A percentile compares a stretch with the other conserved stretches of the same genome.
Conservation (phyloP, 1,140 invertebrate genomes). For the Drosophila ironensis region DNA sequence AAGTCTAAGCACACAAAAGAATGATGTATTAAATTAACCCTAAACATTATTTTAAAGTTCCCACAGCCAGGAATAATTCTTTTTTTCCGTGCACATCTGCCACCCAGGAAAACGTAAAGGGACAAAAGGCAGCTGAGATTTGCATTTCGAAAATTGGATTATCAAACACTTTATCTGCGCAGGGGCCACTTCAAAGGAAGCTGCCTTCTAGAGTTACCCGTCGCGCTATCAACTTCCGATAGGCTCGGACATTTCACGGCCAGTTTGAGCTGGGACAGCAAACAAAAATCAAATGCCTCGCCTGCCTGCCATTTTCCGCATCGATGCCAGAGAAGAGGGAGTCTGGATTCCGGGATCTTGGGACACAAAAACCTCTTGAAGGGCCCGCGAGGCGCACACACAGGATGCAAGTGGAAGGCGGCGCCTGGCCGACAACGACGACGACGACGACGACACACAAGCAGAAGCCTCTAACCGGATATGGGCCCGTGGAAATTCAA, state of each 20-base stretch:
- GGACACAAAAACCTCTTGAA: slow-evolving; percentile 41
- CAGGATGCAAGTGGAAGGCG: slow-evolving; percentile 61
- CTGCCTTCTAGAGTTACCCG: slow-evolving; percentile 53
- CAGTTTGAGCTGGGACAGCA: slow-evolving; percentile 62
- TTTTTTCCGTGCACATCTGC: background rate
- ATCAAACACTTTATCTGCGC: slow-evolving; percentile 58
- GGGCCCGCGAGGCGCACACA: slow-evolving; percentile 29
- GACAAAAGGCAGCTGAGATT: slow-evolving; percentile 62
- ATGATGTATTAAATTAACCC: background rate
- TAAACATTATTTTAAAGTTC: too few relatives aligned
- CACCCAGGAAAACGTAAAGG: background rate
- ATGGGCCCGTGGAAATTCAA: slow-evolving; percentile 63
- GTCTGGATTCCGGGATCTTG: background rate
- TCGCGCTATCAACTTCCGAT: slow-evolving; percentile 69
- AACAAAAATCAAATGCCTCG: slow-evolving; percentile 74
- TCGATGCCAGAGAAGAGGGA: slow-evolving; percentile 34
- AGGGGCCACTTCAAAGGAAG: slow-evolving; percentile 67
- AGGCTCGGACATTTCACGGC: slow-evolving; percentile 71
- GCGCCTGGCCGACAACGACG: slow-evolving; percentile 53
- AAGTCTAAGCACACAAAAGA: too few relatives aligned
- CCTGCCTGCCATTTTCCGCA: slow-evolving; percentile 65
- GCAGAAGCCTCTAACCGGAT: slow-evolving; percentile 20
- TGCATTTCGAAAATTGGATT: slow-evolving; percentile 67
- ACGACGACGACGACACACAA: too few relatives aligned
- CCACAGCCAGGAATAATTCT: too few relatives aligned